phyloP scores from a whole-genome alignment of 2,797 vertebrate genomes.

The Pseudochromis fuscus region DNA sequence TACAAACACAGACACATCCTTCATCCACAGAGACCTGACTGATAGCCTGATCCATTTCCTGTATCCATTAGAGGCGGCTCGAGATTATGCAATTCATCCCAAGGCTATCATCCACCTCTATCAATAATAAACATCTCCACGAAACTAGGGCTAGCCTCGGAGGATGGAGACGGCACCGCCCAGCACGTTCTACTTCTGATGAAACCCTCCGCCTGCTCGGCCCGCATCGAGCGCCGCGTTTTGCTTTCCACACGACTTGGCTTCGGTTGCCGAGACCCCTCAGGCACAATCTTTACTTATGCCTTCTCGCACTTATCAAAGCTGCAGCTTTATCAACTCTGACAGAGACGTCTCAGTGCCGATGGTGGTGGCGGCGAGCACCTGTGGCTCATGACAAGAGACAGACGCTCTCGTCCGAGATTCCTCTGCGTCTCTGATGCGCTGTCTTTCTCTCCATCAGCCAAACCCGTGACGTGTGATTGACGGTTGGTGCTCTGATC shows the following conservation, averaged over 20 bases:
- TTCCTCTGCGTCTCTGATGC: conserved; percentile 33
- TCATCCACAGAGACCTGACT: conserved; percentile 73
- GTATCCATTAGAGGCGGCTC: conserved; percentile 80
- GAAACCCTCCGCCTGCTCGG: conserved; percentile 50
- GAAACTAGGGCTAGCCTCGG: conserved; percentile 78
- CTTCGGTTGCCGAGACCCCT: conserved; percentile 43
- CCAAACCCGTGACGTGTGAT: conserved; percentile 38
- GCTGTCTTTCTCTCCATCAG: conserved; percentile 38
- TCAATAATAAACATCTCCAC: conserved; percentile 84
- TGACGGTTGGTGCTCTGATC: conserved; percentile 61
- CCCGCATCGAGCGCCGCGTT: conserved; percentile 14
- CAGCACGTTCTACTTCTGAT: conserved; percentile 73
- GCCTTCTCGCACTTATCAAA: conserved; percentile 66
- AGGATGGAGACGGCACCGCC: conserved; percentile 70
- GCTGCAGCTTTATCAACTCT: conserved; percentile 58
- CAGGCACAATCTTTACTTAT: conserved; percentile 55
- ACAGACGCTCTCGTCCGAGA: conserved; percentile 59
- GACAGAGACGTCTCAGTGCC: conserved; percentile 58
- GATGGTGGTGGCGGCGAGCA: conserved; percentile 59
- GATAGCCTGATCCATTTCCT: conserved; percentile 84
- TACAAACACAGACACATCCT: conserved; percentile 69
- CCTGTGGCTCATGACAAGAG: conserved; percentile 78
- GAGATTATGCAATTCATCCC: conserved; percentile 83
- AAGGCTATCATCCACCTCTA: conserved; percentile 83
- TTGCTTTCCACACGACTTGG: conserved; percentile 50